Conservation (phyloP, 2,797 vertebrate genomes). For the Euthynnus affinis region DNA sequence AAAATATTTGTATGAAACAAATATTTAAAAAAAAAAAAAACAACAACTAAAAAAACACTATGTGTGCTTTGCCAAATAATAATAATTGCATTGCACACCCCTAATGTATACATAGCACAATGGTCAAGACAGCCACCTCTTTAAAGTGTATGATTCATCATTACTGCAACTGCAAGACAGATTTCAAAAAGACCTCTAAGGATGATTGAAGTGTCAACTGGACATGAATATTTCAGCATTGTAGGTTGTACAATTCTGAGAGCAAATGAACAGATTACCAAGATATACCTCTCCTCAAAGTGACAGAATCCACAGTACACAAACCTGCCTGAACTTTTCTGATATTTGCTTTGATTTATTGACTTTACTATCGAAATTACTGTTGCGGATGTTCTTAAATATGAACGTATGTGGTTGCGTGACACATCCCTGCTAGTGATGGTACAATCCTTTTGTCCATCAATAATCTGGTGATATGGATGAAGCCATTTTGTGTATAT, state of each 20-base stretch:
- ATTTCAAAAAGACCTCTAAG: slow-evolving; percentile 23
- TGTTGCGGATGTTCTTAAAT: slow-evolving; percentile 23
- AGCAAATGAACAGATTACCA: slow-evolving; percentile 37
- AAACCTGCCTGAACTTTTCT: slow-evolving; percentile 22
- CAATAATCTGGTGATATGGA: slow-evolving; percentile 57
- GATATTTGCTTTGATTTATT: not conserved
- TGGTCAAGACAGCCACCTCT: not conserved
- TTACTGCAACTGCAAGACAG: not conserved
- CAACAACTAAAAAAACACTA: too few relatives aligned
- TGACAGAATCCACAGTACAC: slow-evolving; percentile 14
- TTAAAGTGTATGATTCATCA: slow-evolving; percentile 2
- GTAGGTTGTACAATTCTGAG: slow-evolving; percentile 35
- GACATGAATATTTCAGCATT: slow-evolving; percentile 43
- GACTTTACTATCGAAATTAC: slow-evolving; percentile 4
- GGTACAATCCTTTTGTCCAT: slow-evolving; percentile 59
- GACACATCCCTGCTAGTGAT: slow-evolving; percentile 25
- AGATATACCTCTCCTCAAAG: slow-evolving; percentile 24
- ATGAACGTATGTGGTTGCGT: slow-evolving; percentile 8
- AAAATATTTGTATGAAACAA: too few relatives aligned
- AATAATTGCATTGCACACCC: too few relatives aligned
- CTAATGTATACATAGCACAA: not conserved
- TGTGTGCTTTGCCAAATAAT: too few relatives aligned
- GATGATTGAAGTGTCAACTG: slow-evolving; percentile 35
- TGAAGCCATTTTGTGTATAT: slow-evolving; percentile 81
- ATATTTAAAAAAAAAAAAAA: too few relatives aligned